Conservation (phyloP, 2,797 vertebrate genomes). For the Gila robusta region DNA sequence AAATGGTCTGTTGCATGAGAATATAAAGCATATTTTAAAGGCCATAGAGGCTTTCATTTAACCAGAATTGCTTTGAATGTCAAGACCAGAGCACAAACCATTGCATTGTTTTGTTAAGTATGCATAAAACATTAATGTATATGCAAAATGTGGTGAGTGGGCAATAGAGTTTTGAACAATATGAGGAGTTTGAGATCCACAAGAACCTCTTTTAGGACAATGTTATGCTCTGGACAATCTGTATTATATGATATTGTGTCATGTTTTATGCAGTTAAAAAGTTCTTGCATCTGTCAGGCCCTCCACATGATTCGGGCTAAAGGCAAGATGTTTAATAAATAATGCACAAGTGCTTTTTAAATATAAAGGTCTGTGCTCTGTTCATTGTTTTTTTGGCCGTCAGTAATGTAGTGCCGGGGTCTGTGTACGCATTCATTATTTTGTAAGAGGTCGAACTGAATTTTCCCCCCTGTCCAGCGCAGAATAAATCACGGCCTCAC, state of each 20-base stretch:
- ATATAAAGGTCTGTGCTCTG: slow-evolving; percentile 40
- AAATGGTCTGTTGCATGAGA: neutral
- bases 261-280: slow-evolving; percentile 36
- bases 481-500: slow-evolving; percentile 52
- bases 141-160: neutral
- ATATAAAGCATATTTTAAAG: neutral
- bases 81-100: slow-evolving; percentile 2
- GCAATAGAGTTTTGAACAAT: neutral
- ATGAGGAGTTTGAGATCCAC: neutral
- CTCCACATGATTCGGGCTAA: slow-evolving; percentile 1
- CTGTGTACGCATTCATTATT: slow-evolving; percentile 49
- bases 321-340: slow-evolving; percentile 52
- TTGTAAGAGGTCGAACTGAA: slow-evolving; percentile 26
- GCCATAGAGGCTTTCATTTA: neutral
- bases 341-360: slow-evolving; percentile 45
- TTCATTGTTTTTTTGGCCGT: slow-evolving; percentile 33
- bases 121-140: slow-evolving; percentile 24
- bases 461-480: slow-evolving; percentile 3
- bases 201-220: neutral
- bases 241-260: neutral
- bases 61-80: slow-evolving; percentile 16
- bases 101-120: neutral
- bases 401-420: slow-evolving; percentile 18
- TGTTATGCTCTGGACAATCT: neutral
- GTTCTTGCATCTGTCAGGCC: neutral